These are phyloP conservation scores for Mastomys natalensis DNA, from an alignment of 2,113 vertebrate species.

Conservation along the genomic window DNA sequence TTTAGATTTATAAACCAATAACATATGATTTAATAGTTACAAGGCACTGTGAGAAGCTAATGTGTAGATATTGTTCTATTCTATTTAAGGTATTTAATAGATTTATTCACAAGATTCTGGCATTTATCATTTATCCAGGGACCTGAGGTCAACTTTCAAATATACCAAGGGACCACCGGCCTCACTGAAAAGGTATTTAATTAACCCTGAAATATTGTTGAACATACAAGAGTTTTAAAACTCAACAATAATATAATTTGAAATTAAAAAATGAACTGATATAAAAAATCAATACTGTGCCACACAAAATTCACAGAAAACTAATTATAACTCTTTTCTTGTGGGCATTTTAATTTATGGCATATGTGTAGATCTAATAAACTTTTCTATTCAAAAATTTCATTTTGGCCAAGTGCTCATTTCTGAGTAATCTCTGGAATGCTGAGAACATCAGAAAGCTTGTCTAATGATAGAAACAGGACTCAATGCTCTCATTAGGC, in stretches of 20 bases:
- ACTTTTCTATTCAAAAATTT: background rate
- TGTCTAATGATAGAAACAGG: background rate
- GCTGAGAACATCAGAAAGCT: background rate
- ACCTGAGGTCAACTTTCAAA: background rate
- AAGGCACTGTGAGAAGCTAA: rapidly evolving
- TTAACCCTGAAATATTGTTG: background rate
- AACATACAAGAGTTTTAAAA: background rate
- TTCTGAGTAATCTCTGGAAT: background rate
- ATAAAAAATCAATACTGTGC: background rate
- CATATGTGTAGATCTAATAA: background rate
- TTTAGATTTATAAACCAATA: background rate
- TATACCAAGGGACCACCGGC: background rate
- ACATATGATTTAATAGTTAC: background rate
- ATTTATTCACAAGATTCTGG: background rate
- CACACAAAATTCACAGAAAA: background rate
- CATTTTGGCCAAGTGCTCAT: background rate
- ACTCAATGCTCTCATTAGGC: background rate
- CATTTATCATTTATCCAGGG: background rate
- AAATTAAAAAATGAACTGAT: background rate
- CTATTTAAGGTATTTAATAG: background rate
- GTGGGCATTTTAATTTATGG: background rate
- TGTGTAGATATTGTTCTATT: background rate
- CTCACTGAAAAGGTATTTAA: background rate
- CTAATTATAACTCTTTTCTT: background rate
- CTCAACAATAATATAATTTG: background rate